Evolutionary conservation across 2,888 invertebrate species (phyloP).

Genomic region (Synergus gifuensis): DNA sequence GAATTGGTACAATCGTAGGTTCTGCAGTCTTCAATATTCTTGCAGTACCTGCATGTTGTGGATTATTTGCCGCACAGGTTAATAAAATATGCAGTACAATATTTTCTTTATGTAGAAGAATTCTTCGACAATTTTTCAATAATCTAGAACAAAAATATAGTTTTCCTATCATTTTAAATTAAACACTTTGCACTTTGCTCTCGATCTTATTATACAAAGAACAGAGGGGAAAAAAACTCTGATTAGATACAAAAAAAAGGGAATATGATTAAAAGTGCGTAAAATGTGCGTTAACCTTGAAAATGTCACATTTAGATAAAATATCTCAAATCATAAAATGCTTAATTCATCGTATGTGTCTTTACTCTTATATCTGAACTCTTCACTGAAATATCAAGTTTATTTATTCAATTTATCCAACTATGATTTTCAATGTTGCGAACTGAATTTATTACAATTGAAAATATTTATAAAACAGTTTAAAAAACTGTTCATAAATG

Average conservation of each 20-base stretch:
- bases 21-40: slow-evolving; percentile 89
- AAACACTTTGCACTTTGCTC: too few species aligned
- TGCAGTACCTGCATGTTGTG: slow-evolving; percentile 88
- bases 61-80: slow-evolving; percentile 78
- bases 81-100: slow-evolving; percentile 3
- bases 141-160: too few species aligned
- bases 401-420: not conserved
- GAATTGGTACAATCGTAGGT: slow-evolving; percentile 86
- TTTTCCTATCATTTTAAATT: too few species aligned
- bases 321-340: not conserved
- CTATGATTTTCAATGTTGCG: not conserved
- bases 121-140: too few species aligned
- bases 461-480: slow-evolving; percentile 10
- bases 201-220: too few species aligned
- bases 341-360: not conserved
- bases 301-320: not conserved
- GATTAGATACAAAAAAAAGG: not conserved
- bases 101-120: not conserved
- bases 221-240: not conserved
- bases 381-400: not conserved
- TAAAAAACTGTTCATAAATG: too few species aligned
- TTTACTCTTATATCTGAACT: too few species aligned
- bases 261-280: not conserved
- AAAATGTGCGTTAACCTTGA: not conserved
- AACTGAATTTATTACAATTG: not conserved